phyloP scores from a whole-genome alignment of 2,888 invertebrate genomes.

The Hydraecia micacea region DNA sequence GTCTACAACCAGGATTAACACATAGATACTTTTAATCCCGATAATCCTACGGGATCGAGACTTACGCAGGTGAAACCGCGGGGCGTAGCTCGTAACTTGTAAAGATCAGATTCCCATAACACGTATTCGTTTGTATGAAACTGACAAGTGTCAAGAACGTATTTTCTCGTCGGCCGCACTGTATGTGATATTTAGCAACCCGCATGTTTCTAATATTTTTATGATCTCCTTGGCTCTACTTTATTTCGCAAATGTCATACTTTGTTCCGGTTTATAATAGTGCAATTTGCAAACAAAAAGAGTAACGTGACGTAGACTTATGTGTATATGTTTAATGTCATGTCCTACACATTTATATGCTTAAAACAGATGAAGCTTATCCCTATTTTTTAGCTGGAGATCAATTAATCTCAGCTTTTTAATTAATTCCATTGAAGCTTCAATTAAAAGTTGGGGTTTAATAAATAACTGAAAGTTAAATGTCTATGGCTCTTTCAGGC shows the following conservation, averaged over 20 bases:
- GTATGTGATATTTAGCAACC: neutral
- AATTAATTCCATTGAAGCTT: neutral
- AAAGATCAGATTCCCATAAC: too few species aligned
- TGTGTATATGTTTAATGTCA: neutral
- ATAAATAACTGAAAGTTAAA: constrained; percentile 21
- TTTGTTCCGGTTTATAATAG: constrained; percentile 20
- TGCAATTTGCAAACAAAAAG: constrained; percentile 35
- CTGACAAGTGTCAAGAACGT: neutral
- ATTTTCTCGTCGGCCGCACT: neutral
- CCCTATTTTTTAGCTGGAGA: neutral
- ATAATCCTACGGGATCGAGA: too few species aligned
- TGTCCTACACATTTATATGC: neutral
- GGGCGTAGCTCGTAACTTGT: too few species aligned
- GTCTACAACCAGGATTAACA: too few species aligned
- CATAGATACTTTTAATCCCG: too few species aligned
- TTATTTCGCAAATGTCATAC: constrained; percentile 22
- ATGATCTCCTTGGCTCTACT: constrained; percentile 15
- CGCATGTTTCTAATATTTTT: neutral
- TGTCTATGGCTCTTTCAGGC: neutral
- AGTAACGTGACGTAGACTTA: neutral
- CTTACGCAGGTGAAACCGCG: too few species aligned
- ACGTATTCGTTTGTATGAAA: too few species aligned
- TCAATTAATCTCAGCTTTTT: constrained; percentile 7
- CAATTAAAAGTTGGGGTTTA: constrained; percentile 28
- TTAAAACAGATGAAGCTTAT: neutral